These are phyloP conservation scores for Hydractinia symbiolongicarpus DNA, from an alignment of 30 jellyfish, hydroid and myxozoan genomes.

Conservation along the genomic window DNA sequence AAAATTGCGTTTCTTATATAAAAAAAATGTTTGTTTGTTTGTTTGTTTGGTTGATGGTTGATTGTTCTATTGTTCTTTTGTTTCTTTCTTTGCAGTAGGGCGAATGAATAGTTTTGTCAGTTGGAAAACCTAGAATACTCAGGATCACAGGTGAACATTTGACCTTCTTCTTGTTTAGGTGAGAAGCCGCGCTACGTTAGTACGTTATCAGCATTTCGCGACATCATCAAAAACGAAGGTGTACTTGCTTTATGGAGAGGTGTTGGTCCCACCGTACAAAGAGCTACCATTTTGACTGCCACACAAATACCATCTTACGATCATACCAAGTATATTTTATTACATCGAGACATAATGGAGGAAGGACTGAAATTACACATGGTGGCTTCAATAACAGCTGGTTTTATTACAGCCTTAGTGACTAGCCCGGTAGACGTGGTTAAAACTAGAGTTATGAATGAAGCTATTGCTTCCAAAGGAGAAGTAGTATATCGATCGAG, in stretches of 20 bases:
- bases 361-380: conserved; percentile 60
- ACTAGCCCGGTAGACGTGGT: conserved; percentile 82
- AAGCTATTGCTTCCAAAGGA: conserved; percentile 34
- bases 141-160: no score
- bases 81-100: no score
- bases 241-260: conserved; percentile 82
- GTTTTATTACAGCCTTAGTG: conserved; percentile 67
- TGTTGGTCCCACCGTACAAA: conserved; percentile 71
- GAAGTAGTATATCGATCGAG: conserved; percentile 39
- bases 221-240: conserved; percentile 62
- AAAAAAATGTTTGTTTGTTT: neutral
- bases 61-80: no score
- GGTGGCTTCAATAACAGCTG: conserved; percentile 71
- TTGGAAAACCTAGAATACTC: no score
- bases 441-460: conserved; percentile 81
- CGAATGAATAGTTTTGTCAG: no score
- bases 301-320: conserved; percentile 84
- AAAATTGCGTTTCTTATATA: neutral
- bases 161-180: conserved; percentile 26
- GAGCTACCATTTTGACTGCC: conserved; percentile 84
- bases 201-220: conserved; percentile 60
- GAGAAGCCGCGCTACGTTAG: conserved; percentile 51
- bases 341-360: conserved; percentile 26
- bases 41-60: no score
- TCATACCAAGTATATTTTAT: conserved; percentile 50